Evolutionary conservation across 2,797 vertebrate species (phyloP).

Genomic region (Premnoplex brunnescens): DNA sequence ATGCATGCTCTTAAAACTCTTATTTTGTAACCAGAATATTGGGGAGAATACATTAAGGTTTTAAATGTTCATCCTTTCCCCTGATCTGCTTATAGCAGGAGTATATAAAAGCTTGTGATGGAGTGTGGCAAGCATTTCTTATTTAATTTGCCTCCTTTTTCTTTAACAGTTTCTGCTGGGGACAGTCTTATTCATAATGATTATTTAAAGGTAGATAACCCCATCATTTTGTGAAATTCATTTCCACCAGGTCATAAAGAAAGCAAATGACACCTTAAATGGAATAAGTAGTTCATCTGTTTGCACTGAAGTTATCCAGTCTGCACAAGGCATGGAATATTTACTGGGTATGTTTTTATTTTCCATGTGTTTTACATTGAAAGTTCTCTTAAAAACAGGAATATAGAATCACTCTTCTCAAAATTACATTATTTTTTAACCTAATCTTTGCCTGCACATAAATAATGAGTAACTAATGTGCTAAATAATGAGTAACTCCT

Average conservation of each 20-base stretch:
- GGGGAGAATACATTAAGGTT: not conserved
- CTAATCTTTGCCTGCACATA: not conserved
- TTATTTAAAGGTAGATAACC: not conserved
- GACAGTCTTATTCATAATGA: not conserved
- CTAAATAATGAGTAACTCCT: not conserved
- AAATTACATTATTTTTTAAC: not conserved
- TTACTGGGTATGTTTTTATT: constrained; percentile 86
- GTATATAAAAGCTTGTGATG: not conserved
- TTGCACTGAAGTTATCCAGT: constrained; percentile 99
- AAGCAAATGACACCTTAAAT: constrained; percentile 96
- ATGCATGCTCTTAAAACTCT: not conserved
- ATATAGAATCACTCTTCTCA: not conserved
- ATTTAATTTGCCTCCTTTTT: not conserved
- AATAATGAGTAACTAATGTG: not conserved
- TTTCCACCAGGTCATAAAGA: constrained; percentile 90
- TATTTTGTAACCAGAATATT: not conserved
- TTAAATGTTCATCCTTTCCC: not conserved
- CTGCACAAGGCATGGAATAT: constrained; percentile 98
- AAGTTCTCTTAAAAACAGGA: not conserved
- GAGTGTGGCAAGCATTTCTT: not conserved
- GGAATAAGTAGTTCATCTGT: constrained; percentile 96
- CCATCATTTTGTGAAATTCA: not conserved
- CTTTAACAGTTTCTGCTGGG: not conserved
- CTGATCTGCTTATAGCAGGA: not conserved
- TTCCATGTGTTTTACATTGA: not conserved